Base-by-base conservation (phyloP, 23 tunicate genomes). In the Oikopleura albicans region DNA sequence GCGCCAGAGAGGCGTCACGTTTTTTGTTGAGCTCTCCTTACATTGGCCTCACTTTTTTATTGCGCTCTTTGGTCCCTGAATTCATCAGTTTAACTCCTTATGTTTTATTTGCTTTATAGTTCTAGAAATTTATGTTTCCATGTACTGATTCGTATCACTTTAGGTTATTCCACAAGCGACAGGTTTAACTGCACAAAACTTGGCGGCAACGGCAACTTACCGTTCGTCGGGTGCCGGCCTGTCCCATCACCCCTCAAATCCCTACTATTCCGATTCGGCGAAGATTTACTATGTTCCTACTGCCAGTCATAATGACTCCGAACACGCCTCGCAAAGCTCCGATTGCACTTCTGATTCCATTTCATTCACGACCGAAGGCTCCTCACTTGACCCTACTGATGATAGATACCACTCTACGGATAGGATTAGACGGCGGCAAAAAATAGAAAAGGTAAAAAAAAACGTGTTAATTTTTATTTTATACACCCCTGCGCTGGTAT, bases 251-350 rank as follows among this genome's bases (percentile, higher is more conserved):
- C 22, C 22, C 22, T 12, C 12, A 8, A 49, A 49, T 22, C 63
- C 63, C 16, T 49, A 49, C 22, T 22, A 49, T 49, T 49, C 63
- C 12, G n/a, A n/a, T n/a, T n/a, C n/a, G n/a, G 22, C 63, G 16
- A 12, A 22, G 12, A 12, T 8, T 8, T 49, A 49, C 22, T 49
- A 49, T 49, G 63, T 49, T 8, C 63, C 63, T 8, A 49, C 63
- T 49, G 63, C 79, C 79, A 71, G 79, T 29, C 79, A 71, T 29
- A 71, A 71, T 29, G 35, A 71, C 31, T 71, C 79, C 33, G 79
- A 71, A 31, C 35, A 71, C 37, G 36, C 33, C 79, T 12, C 34
- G 4, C 79, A 71, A 71, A 71, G 79, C 79, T 71, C 79, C 33
- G 79, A 71, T 29, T 71, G 79, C 31, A 71, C 79, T 22, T 71